phyloP scores from a whole-genome alignment of 2,888 invertebrate genomes.

The Drosophila suboccidentalis region DNA sequence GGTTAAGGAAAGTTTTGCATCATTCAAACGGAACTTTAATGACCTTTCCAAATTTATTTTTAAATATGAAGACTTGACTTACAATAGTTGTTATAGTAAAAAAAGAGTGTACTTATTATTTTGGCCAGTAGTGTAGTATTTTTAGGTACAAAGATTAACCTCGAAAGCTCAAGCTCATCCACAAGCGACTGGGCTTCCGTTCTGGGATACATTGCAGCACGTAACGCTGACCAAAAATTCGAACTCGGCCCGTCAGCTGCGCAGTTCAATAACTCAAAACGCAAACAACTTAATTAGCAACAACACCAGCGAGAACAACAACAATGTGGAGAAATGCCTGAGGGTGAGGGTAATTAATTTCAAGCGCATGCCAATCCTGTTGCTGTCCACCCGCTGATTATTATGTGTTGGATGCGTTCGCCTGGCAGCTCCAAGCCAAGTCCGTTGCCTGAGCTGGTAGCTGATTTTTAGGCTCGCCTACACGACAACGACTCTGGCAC shows the following conservation, averaged over 20 bases:
- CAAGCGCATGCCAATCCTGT: constrained; percentile 79
- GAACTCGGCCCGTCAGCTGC: constrained; percentile 31
- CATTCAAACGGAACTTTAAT: no score
- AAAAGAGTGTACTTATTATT: no score
- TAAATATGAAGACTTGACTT: no score
- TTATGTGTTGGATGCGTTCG: constrained; percentile 70
- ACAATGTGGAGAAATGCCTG: constrained; percentile 26
- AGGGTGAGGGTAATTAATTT: constrained; percentile 74
- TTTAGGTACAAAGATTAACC: background rate
- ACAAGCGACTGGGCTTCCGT: constrained; percentile 44
- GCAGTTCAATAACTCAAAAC: constrained; percentile 78
- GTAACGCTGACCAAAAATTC: constrained; percentile 50
- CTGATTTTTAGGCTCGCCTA: constrained; percentile 72
- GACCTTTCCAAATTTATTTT: no score
- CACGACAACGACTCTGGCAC: constrained; percentile 33
- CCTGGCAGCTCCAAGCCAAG: constrained; percentile 24
- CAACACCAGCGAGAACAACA: constrained; percentile 40
- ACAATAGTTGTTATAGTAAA: no score
- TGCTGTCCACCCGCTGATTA: constrained; percentile 81
- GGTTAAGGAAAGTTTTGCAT: no score
- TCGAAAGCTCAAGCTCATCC: background rate
- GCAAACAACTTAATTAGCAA: constrained; percentile 78
- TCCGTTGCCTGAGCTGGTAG: constrained; percentile 60
- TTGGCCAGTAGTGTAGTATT: no score
- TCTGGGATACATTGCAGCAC: constrained; percentile 52